These are phyloP conservation scores for Planococcus citri DNA, from an alignment of 1,140 invertebrate species.

Conservation along the genomic window DNA sequence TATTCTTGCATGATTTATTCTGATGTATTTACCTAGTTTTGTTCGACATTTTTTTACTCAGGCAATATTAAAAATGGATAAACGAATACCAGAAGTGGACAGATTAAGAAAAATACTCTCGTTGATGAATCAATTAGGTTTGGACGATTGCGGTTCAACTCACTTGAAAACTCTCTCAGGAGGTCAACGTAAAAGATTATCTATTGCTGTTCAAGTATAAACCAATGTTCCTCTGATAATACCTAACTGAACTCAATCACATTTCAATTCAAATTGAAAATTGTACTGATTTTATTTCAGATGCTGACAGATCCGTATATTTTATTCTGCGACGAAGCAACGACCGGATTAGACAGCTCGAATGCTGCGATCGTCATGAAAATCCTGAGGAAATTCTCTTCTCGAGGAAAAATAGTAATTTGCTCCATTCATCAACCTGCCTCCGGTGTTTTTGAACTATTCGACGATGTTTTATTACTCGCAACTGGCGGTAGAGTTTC, in stretches of 20 bases:
- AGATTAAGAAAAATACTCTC: constrained; percentile 32
- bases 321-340: constrained; percentile 96
- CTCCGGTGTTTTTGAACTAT: constrained; percentile 88
- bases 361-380: constrained; percentile 26
- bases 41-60: constrained; percentile 22
- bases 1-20: not conserved
- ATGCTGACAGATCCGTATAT: constrained; percentile 64
- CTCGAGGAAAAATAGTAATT: constrained; percentile 46
- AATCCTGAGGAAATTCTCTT: constrained; percentile 25
- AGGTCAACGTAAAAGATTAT: constrained; percentile 82
- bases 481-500: constrained; percentile 64
- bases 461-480: constrained; percentile 66
- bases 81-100: constrained; percentile 27
- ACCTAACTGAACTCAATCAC: not conserved
- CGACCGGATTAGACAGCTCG: constrained; percentile 40
- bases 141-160: constrained; percentile 64
- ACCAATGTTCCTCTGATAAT: too few relatives aligned
- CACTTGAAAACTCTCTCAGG: constrained; percentile 71
- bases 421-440: constrained; percentile 96
- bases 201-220: constrained; percentile 70
- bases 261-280: not conserved
- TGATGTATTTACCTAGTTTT: too few relatives aligned
- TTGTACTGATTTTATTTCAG: constrained; percentile 25
- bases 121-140: constrained; percentile 55
- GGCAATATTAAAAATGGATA: constrained; percentile 34